phyloP scores from a whole-genome alignment of 2,888 invertebrate species.

The Heliothis peltigera region DNA sequence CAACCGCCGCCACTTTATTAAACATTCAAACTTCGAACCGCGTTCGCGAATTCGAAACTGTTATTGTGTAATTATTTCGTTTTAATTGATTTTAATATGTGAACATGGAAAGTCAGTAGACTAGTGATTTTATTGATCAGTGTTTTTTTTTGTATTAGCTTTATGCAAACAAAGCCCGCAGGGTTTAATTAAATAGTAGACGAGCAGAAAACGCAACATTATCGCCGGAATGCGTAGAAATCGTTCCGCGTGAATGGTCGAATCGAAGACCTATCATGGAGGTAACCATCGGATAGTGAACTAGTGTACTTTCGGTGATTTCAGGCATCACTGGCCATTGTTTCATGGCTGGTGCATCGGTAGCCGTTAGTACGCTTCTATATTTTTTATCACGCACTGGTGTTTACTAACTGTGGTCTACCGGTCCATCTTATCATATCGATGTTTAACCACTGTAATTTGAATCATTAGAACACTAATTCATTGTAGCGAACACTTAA shows the following conservation, averaged over 20 bases:
- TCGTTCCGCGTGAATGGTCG: slow-evolving; percentile 78
- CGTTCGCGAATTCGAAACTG: slow-evolving; percentile 58
- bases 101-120: slow-evolving; percentile 59
- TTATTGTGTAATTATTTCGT: slow-evolving; percentile 28
- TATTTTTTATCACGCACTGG: slow-evolving; percentile 51
- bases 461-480: slow-evolving; percentile 24
- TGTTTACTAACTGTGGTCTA: slow-evolving; percentile 66
- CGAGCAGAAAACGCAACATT: slow-evolving; percentile 55
- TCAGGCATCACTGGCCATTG: slow-evolving; percentile 80
- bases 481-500: slow-evolving; percentile 51
- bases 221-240: slow-evolving; percentile 80
- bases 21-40: slow-evolving; percentile 67
- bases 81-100: slow-evolving; percentile 55
- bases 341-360: slow-evolving; percentile 80
- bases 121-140: slow-evolving; percentile 41
- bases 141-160: slow-evolving; percentile 47
- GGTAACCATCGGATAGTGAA: slow-evolving; percentile 74
- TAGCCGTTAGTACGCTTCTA: slow-evolving; percentile 63
- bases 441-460: slow-evolving; percentile 45
- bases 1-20: slow-evolving; percentile 62
- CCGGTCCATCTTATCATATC: slow-evolving; percentile 55
- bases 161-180: slow-evolving; percentile 47
- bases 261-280: slow-evolving; percentile 75
- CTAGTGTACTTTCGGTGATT: slow-evolving; percentile 74
- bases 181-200: slow-evolving; percentile 55